phyloP scores from a whole-genome alignment of 1,140 invertebrate species.

The Scylla paramamosain region DNA sequence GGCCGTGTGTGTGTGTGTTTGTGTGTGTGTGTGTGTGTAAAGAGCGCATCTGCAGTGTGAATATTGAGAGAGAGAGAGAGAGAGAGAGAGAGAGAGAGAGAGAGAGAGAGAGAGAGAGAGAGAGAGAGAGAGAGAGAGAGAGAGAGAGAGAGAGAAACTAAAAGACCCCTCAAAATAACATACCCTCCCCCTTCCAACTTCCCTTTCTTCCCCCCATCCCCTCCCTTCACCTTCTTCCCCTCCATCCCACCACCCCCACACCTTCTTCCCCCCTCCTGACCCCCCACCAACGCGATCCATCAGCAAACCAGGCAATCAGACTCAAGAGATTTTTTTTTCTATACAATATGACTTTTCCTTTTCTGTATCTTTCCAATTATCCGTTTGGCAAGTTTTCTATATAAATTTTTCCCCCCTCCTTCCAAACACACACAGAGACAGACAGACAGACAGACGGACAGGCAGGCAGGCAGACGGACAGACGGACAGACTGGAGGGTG shows the following conservation, averaged over 20 bases:
- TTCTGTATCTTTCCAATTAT: conserved; percentile 4
- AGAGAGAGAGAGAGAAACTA: no score
- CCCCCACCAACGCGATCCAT: no score
- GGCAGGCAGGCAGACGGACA: neutral
- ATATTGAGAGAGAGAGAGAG: neutral
- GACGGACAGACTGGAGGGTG: neutral
- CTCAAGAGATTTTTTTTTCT: no score
- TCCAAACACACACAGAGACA: neutral
- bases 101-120: no score
- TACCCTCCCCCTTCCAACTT: neutral
- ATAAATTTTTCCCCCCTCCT: no score
- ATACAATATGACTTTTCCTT: neutral
- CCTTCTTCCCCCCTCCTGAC: no score
- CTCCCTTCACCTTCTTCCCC: neutral
- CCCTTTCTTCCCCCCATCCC: neutral
- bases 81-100: no score
- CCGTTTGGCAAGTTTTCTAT: neutral
- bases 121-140: no score
- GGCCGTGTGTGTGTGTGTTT: no score
- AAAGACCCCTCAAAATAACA: neutral
- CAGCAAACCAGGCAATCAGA: no score
- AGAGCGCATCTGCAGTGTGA: neutral
- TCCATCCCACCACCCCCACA: neutral
- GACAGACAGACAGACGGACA: neutral
- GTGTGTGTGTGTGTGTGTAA: no score